Percentiles rank a stretch among this genome's conserved stretches.
Evolutionary conservation across 2,113 vertebrate genomes (phyloP).

Genomic region (Poicephalus meyeri): DNA sequence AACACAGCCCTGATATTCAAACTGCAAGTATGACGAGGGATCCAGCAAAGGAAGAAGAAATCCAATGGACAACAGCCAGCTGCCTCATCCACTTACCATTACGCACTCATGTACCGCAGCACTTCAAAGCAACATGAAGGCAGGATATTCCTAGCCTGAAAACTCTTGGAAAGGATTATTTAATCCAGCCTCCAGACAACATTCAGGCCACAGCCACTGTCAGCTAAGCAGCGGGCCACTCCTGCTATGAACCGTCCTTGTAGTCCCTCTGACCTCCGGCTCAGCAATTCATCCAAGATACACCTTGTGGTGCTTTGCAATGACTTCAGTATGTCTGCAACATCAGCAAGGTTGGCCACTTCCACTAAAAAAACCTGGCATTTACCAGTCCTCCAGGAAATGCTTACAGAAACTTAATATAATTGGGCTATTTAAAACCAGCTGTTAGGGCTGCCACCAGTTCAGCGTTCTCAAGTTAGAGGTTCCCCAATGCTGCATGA

Average conservation of each 20-base stretch:
- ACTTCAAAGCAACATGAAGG: not conserved
- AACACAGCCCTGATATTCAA: not conserved
- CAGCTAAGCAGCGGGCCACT: not conserved
- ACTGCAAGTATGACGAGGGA: not conserved
- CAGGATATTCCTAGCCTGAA: not conserved
- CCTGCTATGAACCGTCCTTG: not conserved
- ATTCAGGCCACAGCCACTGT: not conserved
- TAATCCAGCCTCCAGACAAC: not conserved
- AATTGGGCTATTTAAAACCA: not conserved
- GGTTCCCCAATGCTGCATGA: not conserved
- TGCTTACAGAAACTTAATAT: not conserved
- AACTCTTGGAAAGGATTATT: not conserved
- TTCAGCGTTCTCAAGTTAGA: not conserved
- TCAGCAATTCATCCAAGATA: not conserved
- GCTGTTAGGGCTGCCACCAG: not conserved
- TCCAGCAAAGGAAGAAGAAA: not conserved
- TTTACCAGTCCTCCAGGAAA: not conserved
- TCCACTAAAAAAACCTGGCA: not conserved
- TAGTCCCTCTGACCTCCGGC: not conserved
- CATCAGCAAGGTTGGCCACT: not conserved
- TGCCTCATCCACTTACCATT: not conserved
- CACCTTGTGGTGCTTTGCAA: not conserved
- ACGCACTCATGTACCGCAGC: not conserved
- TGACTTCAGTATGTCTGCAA: not conserved
- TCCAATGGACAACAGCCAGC: not conserved